Evolutionary conservation across 2,888 invertebrate genomes (phyloP).

Genomic region (Apamea monoglypha): DNA sequence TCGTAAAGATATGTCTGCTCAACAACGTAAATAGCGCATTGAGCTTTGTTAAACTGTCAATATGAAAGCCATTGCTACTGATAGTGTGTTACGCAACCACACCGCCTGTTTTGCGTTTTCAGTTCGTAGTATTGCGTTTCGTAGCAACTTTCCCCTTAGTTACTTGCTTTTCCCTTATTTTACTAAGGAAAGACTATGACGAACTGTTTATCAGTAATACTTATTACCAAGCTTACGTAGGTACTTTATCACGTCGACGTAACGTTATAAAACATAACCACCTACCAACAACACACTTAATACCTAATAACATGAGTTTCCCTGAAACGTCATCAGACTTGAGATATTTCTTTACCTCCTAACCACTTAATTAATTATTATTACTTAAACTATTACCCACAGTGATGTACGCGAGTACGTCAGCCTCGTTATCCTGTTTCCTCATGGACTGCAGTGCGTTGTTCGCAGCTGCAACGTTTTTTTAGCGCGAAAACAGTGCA

Average conservation of each 20-base stretch:
- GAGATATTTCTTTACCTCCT: not conserved
- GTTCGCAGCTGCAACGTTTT: constrained; percentile 72
- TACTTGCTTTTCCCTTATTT: not conserved
- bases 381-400: constrained; percentile 17
- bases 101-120: too few species aligned
- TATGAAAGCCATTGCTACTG: too few species aligned
- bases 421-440: constrained; percentile 56
- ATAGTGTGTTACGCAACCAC: too few species aligned
- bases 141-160: not conserved
- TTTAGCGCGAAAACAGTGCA: constrained; percentile 69
- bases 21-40: too few species aligned
- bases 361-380: not conserved
- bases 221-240: not conserved
- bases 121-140: not conserved
- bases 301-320: not conserved
- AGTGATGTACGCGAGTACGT: constrained; percentile 31
- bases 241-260: not conserved
- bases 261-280: not conserved
- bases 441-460: constrained; percentile 66
- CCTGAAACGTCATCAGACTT: constrained; percentile 9
- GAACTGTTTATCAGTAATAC: not conserved
- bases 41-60: too few species aligned
- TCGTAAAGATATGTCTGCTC: too few species aligned
- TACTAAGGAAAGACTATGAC: too few species aligned
- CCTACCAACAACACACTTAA: not conserved